Conservation (phyloP, 2,797 vertebrate species). For the Sebastes taczanowskii region DNA sequence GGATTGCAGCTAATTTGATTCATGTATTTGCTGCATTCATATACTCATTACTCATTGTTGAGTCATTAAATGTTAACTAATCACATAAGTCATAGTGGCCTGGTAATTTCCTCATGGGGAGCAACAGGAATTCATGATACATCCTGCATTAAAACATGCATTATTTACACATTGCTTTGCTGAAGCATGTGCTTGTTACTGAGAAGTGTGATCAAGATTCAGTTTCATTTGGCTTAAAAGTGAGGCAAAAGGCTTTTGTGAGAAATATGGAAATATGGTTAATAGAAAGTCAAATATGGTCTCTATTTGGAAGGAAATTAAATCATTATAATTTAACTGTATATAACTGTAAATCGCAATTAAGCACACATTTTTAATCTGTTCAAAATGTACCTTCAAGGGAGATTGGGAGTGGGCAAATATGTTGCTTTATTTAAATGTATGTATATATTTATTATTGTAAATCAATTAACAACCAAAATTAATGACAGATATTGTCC, state of each 20-base stretch:
- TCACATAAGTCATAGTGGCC: background rate
- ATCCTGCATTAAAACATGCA: background rate
- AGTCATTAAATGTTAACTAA: background rate
- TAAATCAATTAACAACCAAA: too few species aligned
- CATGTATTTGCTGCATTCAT: too few species aligned
- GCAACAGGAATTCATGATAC: background rate
- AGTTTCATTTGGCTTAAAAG: background rate
- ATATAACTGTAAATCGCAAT: too few species aligned
- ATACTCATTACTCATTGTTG: background rate
- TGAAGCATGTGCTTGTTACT: background rate
- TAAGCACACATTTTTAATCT: too few species aligned
- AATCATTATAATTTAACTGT: background rate
- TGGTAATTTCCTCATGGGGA: fast-evolving
- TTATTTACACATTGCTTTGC: background rate
- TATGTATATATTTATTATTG: too few species aligned
- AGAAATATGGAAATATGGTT: background rate
- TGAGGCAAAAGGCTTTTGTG: background rate
- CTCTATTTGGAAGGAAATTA: background rate
- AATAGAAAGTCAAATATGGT: background rate
- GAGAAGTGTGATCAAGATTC: background rate
- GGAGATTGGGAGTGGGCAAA: too few species aligned
- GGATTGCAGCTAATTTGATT: background rate
- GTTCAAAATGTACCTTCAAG: too few species aligned
- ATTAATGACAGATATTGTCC: too few species aligned
- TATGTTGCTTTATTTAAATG: too few species aligned